Conservation (phyloP, 2,113 vertebrate species). For the Anhinga rufa region DNA sequence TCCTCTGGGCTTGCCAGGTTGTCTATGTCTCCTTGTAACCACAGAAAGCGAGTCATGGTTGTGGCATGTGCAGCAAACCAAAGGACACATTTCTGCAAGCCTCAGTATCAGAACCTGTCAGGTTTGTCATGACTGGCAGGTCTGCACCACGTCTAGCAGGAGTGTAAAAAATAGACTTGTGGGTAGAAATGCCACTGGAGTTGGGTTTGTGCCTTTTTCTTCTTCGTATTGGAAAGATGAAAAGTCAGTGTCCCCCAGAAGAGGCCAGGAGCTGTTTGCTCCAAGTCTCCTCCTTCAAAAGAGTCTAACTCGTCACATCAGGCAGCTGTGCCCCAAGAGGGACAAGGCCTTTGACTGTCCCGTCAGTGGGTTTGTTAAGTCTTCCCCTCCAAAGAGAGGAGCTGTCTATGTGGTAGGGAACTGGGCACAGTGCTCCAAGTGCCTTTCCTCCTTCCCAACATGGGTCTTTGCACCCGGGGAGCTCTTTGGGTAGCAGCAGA, state of each 20-base stretch:
- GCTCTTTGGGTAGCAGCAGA: not conserved
- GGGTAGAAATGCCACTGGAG: not conserved
- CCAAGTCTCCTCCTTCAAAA: not conserved
- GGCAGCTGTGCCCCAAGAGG: not conserved
- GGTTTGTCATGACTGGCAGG: not conserved
- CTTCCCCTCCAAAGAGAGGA: not conserved
- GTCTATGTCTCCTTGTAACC: not conserved
- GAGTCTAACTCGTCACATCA: not conserved
- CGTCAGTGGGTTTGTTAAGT: not conserved
- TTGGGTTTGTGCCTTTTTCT: not conserved
- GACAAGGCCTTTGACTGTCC: not conserved
- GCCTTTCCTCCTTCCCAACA: not conserved
- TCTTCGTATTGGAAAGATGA: not conserved
- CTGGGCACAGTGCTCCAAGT: not conserved
- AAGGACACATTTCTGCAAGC: not conserved
- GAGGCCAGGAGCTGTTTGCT: not conserved
- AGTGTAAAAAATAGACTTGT: not conserved
- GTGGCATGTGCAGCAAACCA: not conserved
- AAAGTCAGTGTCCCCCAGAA: not conserved
- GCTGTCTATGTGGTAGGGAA: not conserved
- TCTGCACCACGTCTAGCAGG: not conserved
- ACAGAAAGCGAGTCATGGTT: not conserved
- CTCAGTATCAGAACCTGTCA: not conserved
- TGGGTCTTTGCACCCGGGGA: not conserved
- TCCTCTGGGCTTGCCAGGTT: slow-evolving; percentile 13